Base-by-base conservation (phyloP, 2,888 invertebrate species). In the Eupithecia inturbata region DNA sequence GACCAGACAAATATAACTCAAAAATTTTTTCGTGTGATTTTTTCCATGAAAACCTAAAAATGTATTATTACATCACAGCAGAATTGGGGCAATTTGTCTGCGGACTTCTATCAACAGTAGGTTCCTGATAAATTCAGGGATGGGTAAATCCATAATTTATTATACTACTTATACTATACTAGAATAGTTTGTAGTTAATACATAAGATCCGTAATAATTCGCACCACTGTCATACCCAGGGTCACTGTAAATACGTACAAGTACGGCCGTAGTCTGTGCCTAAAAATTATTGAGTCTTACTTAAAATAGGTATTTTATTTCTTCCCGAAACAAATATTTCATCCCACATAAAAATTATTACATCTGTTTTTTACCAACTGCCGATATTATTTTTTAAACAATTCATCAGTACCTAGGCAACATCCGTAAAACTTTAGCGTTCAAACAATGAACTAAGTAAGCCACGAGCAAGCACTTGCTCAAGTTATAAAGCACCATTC, bases 401-500 rank as follows among this genome's bases (percentile, higher is more conserved):
- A 57, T 53, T 53, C 53, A 57, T 53, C 22, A 57, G 53, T 53
- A 22, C 53, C 22, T 3, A 10, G 9, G 26, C 26, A 26, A 4
- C 57, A 26, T 57, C 26, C 26, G 14, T 57, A 57, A n/a, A 26
- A 57, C 57, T 57, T 64, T 5, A 39, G 22, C 63, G 22, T 12
- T 22, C 39, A 6, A 26, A 41, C 39, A 66, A 36, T 26, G 39
- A n/a, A 39, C 12, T 64, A 64, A 64, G 22, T 36, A n/a, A 36
- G 63, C 14, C 22, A 16, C 22, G 66, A 36, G 39, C 64, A 64
- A 39, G 63, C 63, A 66, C 26, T 66, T 62, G 28, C 66, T 39
- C 39, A 66, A 66, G 66, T 39, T 36, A 41, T 66, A 66, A 22
- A 36, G 66, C 22, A 66, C n/a, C 57, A 26, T 53, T 33, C 57